These are phyloP conservation scores for Ruditapes philippinarum DNA, from an alignment of 1,140 invertebrate species.

Conservation along the genomic window DNA sequence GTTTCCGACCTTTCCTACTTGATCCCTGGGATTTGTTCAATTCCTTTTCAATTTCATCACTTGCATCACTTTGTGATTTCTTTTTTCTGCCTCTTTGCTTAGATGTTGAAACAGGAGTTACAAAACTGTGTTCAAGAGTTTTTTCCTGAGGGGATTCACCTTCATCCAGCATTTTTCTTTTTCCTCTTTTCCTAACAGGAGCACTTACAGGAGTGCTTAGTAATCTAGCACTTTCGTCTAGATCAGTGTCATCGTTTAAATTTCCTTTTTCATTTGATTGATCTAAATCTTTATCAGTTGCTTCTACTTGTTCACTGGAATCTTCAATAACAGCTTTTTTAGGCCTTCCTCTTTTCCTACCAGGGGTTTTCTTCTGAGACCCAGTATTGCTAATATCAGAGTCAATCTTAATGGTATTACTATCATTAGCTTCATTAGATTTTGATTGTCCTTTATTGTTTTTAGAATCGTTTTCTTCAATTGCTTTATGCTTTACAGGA, in stretches of 20 bases:
- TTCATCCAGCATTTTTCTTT: neutral
- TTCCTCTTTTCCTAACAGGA: slow-evolving; percentile 10
- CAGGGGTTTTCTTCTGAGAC: neutral
- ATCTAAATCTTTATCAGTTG: neutral
- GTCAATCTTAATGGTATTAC: no score
- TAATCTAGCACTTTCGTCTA: neutral
- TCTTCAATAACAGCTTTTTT: neutral
- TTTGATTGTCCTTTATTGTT: neutral
- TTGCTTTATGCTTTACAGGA: neutral
- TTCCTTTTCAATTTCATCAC: no score
- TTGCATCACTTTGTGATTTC: neutral
- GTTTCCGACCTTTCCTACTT: neutral
- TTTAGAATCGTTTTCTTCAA: neutral
- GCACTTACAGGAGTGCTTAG: neutral
- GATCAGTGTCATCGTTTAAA: neutral
- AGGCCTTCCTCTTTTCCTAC: neutral
- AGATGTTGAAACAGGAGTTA: neutral
- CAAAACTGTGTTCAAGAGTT: neutral
- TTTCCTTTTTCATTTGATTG: neutral
- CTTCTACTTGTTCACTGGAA: neutral
- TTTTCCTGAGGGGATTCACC: neutral
- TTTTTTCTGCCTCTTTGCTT: neutral
- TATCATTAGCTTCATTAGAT: neutral
- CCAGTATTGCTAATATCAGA: no score
- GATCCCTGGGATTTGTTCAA: neutral